Conservation (phyloP, 2,888 invertebrate species). For the Pheosia gnoma region DNA sequence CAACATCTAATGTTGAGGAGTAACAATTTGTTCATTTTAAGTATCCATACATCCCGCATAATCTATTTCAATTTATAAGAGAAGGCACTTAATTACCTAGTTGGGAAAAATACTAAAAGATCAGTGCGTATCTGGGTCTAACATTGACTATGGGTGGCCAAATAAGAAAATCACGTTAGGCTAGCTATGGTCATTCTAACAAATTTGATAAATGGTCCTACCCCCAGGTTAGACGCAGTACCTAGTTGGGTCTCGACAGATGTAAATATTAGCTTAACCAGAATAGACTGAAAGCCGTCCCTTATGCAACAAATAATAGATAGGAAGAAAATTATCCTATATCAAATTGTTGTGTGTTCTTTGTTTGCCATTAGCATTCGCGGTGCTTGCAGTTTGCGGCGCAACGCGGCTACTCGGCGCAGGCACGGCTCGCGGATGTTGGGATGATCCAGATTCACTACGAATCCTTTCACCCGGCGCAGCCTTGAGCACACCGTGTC, state of each 20-base stretch:
- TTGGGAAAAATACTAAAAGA: too few species aligned
- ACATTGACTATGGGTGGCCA: too few species aligned
- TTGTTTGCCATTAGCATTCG: not conserved
- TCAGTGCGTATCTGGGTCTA: too few species aligned
- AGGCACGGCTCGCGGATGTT: constrained; percentile 43
- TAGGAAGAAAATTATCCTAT: too few species aligned
- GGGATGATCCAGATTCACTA: constrained; percentile 79
- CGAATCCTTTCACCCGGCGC: constrained; percentile 74
- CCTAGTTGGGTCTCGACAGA: too few species aligned
- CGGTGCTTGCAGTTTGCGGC: constrained; percentile 13
- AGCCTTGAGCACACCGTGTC: constrained; percentile 71
- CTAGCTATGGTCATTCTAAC: too few species aligned
- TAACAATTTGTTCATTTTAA: constrained; percentile 4
- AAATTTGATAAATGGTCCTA: too few species aligned
- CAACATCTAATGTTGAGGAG: constrained; percentile 4
- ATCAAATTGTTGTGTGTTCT: not conserved
- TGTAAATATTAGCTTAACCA: too few species aligned
- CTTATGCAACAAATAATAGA: too few species aligned
- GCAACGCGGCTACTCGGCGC: constrained; percentile 13
- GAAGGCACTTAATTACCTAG: not conserved
- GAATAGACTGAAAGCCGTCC: too few species aligned
- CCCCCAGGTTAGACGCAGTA: too few species aligned
- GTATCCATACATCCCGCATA: not conserved
- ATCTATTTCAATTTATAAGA: constrained; percentile 12
- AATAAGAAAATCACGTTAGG: too few species aligned